Evolutionary conservation across 1,140 invertebrate genomes (phyloP), one percentile per base, ranked within the genome.

Genomic region (Drosophila trapezifrons): DNA sequence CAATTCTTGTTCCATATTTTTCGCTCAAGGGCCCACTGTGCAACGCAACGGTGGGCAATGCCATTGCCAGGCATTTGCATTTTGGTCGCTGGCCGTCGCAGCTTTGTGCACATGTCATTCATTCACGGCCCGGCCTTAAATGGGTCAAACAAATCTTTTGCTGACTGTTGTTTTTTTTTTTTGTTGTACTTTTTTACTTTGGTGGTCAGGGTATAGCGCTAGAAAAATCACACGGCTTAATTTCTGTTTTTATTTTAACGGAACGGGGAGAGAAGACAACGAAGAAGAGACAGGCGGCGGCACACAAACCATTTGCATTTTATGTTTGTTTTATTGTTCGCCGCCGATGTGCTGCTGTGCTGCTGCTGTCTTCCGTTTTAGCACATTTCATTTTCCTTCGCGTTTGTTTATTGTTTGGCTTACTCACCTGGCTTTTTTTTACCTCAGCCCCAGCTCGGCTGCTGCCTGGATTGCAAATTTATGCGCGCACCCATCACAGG

Each of bases 201-300:
- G 64, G 22, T 66, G 65, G 65, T 69, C 65, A 69, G 62, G 46
- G 65, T 47, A 54, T 40, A 69, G 65, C 27, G 58, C 73, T 56
- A 89, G 84, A 87, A 86, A 87, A 62, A 89, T 87, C 83, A 77
- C 83, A 87, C 83, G 83, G 84, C 84, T 89, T 87, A 83, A 85
- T 85, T 85, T 85, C 52, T 86, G 75, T 86, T 75, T 54, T 75
- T 84, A 80, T 80, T 84, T 84, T 76, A 73, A 83, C 80, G 80
- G 80, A 78, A 76, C 37, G 52, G 37, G 45, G 52, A 49, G 56
- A 58, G 40, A 49, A 58, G 60, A 58, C 55, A 3, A 4, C 3
- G 12, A 15, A 9, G 51, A 15, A 20, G 49, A 54, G 47, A 38
- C 4, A 43, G 27, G 20, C 32, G 27, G 27, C 8, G 27, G 29